These are phyloP conservation scores for Centropyge bicolor DNA, from an alignment of 2,797 vertebrate genomes.

Conservation along the genomic window DNA sequence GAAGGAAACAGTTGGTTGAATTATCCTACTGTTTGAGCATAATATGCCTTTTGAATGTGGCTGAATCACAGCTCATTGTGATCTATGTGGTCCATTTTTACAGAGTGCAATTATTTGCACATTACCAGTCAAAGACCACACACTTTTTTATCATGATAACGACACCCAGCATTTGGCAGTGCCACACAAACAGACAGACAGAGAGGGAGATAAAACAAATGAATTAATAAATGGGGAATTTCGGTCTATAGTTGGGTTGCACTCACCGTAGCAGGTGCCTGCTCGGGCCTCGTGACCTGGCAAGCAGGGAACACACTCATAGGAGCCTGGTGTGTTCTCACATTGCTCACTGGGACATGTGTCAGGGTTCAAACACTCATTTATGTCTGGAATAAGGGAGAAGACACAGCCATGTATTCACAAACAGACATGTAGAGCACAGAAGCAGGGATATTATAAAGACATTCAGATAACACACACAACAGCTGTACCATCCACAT, in stretches of 20 bases:
- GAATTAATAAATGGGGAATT: neutral
- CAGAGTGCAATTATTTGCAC: neutral
- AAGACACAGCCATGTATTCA: neutral
- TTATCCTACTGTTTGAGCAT: neutral
- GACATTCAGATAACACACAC: neutral
- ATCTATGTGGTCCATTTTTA: conserved; percentile 10
- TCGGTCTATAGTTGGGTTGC: neutral
- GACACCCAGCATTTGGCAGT: neutral
- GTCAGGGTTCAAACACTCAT: conserved; percentile 89
- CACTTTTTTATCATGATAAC: neutral
- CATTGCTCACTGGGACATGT: conserved; percentile 89
- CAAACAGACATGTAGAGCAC: neutral
- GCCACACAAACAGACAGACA: neutral
- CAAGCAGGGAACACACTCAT: conserved; percentile 89
- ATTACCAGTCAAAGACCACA: neutral
- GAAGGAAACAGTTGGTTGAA: too few relatives aligned
- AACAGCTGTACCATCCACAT: neutral
- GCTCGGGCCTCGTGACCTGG: conserved; percentile 87
- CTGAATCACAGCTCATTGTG: neutral
- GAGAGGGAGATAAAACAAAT: neutral
- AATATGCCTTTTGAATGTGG: neutral
- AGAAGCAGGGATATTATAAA: neutral
- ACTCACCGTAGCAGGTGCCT: conserved; percentile 89
- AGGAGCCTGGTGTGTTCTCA: conserved; percentile 91
- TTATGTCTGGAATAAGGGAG: conserved; percentile 83